These are phyloP conservation scores for Cheilosia soror DNA, from an alignment of 2,888 invertebrate species.

Conservation along the genomic window DNA sequence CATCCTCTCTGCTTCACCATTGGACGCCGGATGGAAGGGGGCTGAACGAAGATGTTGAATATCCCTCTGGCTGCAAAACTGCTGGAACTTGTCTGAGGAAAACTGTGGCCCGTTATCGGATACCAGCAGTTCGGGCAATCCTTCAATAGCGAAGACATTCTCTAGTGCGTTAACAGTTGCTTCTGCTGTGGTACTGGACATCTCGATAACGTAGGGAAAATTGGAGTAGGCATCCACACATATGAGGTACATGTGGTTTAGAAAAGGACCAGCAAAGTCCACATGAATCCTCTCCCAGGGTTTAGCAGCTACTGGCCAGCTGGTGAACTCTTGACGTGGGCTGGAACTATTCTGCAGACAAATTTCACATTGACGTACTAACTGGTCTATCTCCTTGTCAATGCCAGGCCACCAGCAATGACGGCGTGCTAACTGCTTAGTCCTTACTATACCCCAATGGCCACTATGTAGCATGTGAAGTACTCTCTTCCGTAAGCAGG, in stretches of 20 bases:
- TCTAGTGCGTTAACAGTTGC: no score
- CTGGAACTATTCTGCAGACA: conserved; percentile 19
- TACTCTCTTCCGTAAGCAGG: no score
- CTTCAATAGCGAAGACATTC: conserved; percentile 11
- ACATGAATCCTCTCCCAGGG: conserved; percentile 45
- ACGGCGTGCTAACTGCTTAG: no score
- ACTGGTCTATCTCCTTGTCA: no score
- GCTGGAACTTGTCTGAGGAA: no score
- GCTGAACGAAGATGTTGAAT: conserved; percentile 51
- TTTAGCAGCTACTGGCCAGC: conserved; percentile 16
- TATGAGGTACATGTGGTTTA: conserved; percentile 39
- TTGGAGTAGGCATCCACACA: conserved; percentile 48
- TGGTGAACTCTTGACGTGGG: conserved; percentile 13
- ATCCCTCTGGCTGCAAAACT: no score
- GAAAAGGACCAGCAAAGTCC: conserved; percentile 48
- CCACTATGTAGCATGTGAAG: no score
- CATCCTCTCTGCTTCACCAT: no score
- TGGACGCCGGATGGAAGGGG: conserved; percentile 55
- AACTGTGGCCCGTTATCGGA: conserved; percentile 65
- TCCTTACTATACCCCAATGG: no score
- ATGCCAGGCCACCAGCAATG: no score
- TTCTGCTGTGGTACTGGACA: no score
- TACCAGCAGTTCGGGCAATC: conserved; percentile 42
- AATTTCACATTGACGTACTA: background rate
- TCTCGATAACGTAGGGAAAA: conserved; percentile 38